Percentiles rank a stretch among this genome's conserved stretches.
Evolutionary conservation across 1,140 invertebrate species (phyloP).

Genomic region (Helicoverpa zea): DNA sequence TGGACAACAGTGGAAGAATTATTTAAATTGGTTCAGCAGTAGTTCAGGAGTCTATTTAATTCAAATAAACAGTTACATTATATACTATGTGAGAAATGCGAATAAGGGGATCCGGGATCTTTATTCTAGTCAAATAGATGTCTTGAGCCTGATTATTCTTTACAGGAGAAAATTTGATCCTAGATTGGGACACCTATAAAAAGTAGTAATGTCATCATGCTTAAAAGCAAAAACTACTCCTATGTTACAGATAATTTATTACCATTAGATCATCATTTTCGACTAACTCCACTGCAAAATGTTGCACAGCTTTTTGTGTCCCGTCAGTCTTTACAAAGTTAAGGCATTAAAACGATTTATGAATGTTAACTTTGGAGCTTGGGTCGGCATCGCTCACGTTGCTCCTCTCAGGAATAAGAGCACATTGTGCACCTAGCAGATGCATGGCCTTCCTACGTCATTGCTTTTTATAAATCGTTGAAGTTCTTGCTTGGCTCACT

Average conservation of each 20-base stretch:
- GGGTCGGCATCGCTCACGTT: background rate
- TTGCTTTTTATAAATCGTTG: slow-evolving; percentile 19
- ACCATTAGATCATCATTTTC: background rate
- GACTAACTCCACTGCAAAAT: slow-evolving; percentile 34
- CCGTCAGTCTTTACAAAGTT: slow-evolving; percentile 34
- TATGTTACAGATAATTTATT: background rate
- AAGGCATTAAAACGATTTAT: slow-evolving; percentile 46
- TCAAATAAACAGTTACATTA: too few relatives aligned
- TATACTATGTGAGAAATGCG: too few relatives aligned
- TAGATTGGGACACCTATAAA: too few relatives aligned
- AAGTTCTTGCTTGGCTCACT: background rate
- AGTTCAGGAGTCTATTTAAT: too few relatives aligned
- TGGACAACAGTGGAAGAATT: too few relatives aligned
- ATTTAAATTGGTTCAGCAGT: too few relatives aligned
- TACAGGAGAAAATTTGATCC: too few relatives aligned
- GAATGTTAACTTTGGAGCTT: slow-evolving; percentile 25
- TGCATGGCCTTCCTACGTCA: slow-evolving; percentile 13
- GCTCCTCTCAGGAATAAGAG: background rate
- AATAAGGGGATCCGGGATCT: too few relatives aligned
- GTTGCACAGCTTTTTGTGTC: background rate
- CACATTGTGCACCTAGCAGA: slow-evolving; percentile 16
- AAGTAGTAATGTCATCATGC: too few relatives aligned
- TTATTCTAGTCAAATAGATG: too few relatives aligned
- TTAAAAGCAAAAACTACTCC: too few relatives aligned
- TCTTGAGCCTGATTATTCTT: too few relatives aligned